Evolutionary conservation across 2,888 invertebrate species (phyloP).

Genomic region (Cataglyphis cursor): DNA sequence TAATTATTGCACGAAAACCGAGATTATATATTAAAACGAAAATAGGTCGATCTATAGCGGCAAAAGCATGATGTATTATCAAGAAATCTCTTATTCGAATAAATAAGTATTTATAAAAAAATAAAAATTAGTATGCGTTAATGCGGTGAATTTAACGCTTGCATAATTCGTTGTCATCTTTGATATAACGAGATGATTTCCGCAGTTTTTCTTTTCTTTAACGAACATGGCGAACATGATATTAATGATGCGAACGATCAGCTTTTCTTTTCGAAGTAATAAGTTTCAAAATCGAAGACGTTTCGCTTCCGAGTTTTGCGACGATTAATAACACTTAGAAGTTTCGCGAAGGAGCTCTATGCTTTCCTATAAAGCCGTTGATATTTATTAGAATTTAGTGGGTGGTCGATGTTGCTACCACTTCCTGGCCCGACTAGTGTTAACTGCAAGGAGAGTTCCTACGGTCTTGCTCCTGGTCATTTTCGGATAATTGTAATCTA

Average conservation of each 20-base stretch:
- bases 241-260: slow-evolving; percentile 57
- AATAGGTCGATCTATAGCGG: slow-evolving; percentile 54
- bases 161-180: neutral
- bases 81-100: neutral
- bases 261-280: neutral
- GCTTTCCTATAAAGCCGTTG: slow-evolving; percentile 65
- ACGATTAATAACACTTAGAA: slow-evolving; percentile 74
- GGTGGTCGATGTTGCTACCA: slow-evolving; percentile 63
- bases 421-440: slow-evolving; percentile 68
- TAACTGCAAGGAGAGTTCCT: slow-evolving; percentile 75
- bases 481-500: slow-evolving; percentile 85
- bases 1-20: slow-evolving; percentile 71
- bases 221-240: slow-evolving; percentile 48
- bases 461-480: slow-evolving; percentile 77
- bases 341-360: slow-evolving; percentile 57
- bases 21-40: slow-evolving; percentile 71
- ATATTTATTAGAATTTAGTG: slow-evolving; percentile 83
- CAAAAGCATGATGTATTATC: neutral
- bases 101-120: neutral
- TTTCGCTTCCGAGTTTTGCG: slow-evolving; percentile 39
- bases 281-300: slow-evolving; percentile 65
- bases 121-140: neutral
- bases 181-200: neutral
- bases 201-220: neutral
- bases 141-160: neutral